phyloP scores from a whole-genome alignment of 2,113 vertebrate species.

The Todiramphus saurophagus region DNA sequence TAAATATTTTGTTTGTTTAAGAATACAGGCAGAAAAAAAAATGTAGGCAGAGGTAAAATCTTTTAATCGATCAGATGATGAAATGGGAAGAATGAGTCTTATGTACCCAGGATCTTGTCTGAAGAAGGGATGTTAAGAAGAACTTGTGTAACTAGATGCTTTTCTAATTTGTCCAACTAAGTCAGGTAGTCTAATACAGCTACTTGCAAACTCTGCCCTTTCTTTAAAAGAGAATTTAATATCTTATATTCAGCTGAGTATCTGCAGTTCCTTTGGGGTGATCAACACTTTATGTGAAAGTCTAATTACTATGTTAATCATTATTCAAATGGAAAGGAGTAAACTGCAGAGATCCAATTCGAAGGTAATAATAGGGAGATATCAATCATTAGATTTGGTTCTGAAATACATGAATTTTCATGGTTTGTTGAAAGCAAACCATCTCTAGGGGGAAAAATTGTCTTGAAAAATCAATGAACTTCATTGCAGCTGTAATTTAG shows the following conservation, averaged over 20 bases:
- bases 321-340: neutral
- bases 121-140: neutral
- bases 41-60: neutral
- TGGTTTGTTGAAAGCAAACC: slow-evolving; percentile 4
- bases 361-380: slow-evolving; percentile 3
- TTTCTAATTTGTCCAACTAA: neutral
- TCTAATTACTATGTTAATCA: slow-evolving; percentile 43
- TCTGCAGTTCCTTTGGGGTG: neutral
- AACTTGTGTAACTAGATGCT: neutral
- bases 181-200: neutral
- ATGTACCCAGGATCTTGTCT: neutral
- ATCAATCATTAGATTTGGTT: neutral
- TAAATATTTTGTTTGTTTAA: neutral
- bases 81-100: neutral
- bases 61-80: neutral
- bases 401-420: neutral
- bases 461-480: slow-evolving; percentile 43
- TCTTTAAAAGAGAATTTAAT: neutral
- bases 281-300: neutral
- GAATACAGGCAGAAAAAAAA: neutral
- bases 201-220: neutral
- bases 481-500: neutral
- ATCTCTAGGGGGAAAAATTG: neutral
- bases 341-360: neutral
- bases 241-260: neutral